Evolutionary conservation across 1,140 invertebrate genomes (phyloP).

Genomic region (Belonocnema kinseyi): DNA sequence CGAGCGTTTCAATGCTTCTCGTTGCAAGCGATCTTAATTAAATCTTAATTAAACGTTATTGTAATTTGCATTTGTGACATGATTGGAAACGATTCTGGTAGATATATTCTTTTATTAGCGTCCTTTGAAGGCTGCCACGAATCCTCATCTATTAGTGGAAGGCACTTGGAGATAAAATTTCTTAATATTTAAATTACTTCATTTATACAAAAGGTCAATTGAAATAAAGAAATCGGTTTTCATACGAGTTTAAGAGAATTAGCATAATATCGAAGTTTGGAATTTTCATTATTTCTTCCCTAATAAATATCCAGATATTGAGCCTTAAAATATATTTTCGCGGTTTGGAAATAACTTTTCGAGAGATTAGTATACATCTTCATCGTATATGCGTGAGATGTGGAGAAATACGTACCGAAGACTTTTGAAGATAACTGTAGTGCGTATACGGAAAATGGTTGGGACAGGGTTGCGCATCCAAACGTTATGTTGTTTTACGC

Average conservation of each 20-base stretch:
- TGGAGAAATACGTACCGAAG: too few relatives aligned
- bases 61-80: conserved; percentile 26
- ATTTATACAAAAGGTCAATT: background rate
- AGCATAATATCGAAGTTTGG: too few relatives aligned
- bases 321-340: too few relatives aligned
- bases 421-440: too few relatives aligned
- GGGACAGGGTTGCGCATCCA: background rate
- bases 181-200: background rate
- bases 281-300: too few relatives aligned
- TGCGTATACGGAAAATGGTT: too few relatives aligned
- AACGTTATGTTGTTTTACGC: conserved; percentile 1
- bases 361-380: too few relatives aligned
- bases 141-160: background rate
- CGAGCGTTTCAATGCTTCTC: conserved; percentile 18
- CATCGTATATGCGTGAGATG: too few relatives aligned
- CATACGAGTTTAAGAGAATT: too few relatives aligned
- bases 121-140: conserved; percentile 15
- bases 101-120: conserved; percentile 19
- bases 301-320: too few relatives aligned
- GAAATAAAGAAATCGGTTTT: too few relatives aligned
- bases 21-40: conserved; percentile 25
- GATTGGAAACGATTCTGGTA: conserved; percentile 17
- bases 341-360: too few relatives aligned
- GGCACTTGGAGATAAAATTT: background rate
- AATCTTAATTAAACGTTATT: conserved; percentile 27